Evolutionary conservation across 2,888 invertebrate genomes (phyloP).

Genomic region (Cerastoderma edule): DNA sequence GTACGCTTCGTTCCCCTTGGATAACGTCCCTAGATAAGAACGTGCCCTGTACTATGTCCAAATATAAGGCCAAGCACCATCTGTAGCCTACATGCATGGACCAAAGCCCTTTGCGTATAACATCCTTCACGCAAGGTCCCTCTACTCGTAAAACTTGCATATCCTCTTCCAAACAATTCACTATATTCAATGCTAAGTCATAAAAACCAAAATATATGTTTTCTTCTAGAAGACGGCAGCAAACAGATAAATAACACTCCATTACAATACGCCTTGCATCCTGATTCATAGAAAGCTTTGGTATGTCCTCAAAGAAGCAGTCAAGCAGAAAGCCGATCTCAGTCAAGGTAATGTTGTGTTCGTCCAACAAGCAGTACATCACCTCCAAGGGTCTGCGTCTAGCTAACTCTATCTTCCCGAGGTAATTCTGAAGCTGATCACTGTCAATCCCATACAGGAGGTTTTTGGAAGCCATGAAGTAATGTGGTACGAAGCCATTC

Average conservation of each 20-base stretch:
- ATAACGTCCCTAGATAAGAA: not conserved
- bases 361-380: conserved; percentile 34
- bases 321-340: conserved; percentile 34
- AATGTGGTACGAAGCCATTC: conserved; percentile 29
- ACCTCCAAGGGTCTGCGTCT: conserved; percentile 17
- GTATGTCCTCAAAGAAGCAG: conserved; percentile 32
- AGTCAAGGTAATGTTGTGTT: conserved; percentile 22
- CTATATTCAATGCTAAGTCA: too few species aligned
- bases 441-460: conserved; percentile 13
- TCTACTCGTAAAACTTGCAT: not conserved
- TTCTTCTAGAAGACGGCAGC: too few species aligned
- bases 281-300: too few species aligned
- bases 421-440: not conserved
- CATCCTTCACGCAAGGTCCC: not conserved
- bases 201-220: too few species aligned
- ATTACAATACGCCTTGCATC: too few species aligned
- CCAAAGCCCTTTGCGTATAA: not conserved
- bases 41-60: conserved; percentile 12
- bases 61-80: conserved; percentile 19
- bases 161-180: too few species aligned
- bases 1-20: not conserved
- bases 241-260: too few species aligned
- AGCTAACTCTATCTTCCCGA: conserved; percentile 8
- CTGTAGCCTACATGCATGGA: conserved; percentile 5
- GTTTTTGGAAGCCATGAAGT: conserved; percentile 38